Base-by-base conservation (phyloP, 2,113 vertebrate species). In the Thomomys bottae region DNA sequence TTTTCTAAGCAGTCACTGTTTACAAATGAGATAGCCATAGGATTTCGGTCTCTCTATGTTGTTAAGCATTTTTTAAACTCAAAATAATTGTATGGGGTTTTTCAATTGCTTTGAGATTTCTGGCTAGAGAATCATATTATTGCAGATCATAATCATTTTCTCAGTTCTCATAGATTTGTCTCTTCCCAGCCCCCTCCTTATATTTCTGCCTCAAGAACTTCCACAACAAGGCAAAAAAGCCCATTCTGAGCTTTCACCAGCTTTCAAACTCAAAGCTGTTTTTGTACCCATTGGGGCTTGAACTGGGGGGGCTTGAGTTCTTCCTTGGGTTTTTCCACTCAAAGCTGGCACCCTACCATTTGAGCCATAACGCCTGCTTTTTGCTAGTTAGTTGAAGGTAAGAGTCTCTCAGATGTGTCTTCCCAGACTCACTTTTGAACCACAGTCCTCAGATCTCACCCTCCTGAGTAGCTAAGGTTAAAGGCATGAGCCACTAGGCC, bases 21-120 rank as follows among this genome's bases (percentile, higher is more conserved):
- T 71, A 61, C 24, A 79, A 72, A 72, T 14, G 81, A 24, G 40
- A 63, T 85, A 87, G 83, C 61, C 21, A 82, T 26, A 24, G 18
- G 57, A 73, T 42, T 64, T 49, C 45, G 40, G n/a, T 9, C 14
- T 21, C 40, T 28, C 75, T 88, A 45, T 64, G 80, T 45, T 72
- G 45, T 66, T n/a, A 54, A 64, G 30, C 34, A 59, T 64, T 81
- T 83, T 83, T 80, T 79, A 26, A 87, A 88, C 24, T 89, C 40
- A 3, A 28, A 20, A 72, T 34, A 71, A 40, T 67, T 84, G 6
- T 18, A 26, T 12, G 57, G 8, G 54, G n/a, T n/a, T 28, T 89
- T 82, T 84, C 24, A 45, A 34, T 75, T 80, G 67, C 63, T n/a
- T 91, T 45, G 71, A 42, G 68, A 49, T 82, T 87, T 80, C 87